Percentiles rank a stretch among this genome's conserved stretches.
These are phyloP conservation scores for Hydrolagus affinis DNA, from an alignment of 2,113 vertebrate genomes.

Conservation along the genomic window DNA sequence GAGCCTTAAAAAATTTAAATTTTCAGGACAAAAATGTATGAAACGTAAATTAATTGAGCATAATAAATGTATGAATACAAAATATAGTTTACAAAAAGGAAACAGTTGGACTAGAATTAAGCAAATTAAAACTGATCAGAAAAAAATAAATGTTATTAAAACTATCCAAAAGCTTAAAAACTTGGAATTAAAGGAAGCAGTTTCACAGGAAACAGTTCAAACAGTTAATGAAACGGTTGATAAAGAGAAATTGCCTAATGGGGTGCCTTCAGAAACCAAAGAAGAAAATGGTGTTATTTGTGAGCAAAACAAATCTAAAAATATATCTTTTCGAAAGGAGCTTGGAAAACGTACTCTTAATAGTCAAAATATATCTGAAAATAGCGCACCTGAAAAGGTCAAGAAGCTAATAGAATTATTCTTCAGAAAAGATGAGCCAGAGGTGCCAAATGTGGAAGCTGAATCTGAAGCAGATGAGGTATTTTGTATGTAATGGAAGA, in stretches of 20 bases:
- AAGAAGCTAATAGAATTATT: conserved; percentile 1
- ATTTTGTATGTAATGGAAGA: conserved; percentile 8
- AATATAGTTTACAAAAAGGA: conserved; percentile 5
- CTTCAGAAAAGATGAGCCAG: background rate
- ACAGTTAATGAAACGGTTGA: background rate
- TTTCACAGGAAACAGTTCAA: conserved; percentile 15
- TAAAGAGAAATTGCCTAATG: conserved; percentile 12
- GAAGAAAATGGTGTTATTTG: conserved; percentile 39
- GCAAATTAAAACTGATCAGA: conserved; percentile 58
- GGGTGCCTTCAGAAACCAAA: background rate
- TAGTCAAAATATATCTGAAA: background rate
- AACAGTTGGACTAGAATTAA: conserved; percentile 94
- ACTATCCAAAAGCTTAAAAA: conserved; percentile 8
- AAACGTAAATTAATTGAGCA: conserved; percentile 24
- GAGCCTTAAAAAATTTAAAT: conserved; percentile 20
- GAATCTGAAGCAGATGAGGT: conserved; percentile 29
- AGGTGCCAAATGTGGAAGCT: conserved; percentile 10
- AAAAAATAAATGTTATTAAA: conserved; percentile 10
- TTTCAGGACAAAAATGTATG: conserved; percentile 28
- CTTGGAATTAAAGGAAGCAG: conserved; percentile 6
- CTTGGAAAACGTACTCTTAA: background rate
- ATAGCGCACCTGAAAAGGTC: background rate
- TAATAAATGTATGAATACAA: conserved; percentile 3
- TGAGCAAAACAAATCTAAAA: conserved; percentile 41
- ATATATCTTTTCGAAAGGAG: background rate